These are phyloP conservation scores for Tragelaphus buxtoni DNA, from an alignment of 2,113 vertebrate genomes.

Conservation along the genomic window DNA sequence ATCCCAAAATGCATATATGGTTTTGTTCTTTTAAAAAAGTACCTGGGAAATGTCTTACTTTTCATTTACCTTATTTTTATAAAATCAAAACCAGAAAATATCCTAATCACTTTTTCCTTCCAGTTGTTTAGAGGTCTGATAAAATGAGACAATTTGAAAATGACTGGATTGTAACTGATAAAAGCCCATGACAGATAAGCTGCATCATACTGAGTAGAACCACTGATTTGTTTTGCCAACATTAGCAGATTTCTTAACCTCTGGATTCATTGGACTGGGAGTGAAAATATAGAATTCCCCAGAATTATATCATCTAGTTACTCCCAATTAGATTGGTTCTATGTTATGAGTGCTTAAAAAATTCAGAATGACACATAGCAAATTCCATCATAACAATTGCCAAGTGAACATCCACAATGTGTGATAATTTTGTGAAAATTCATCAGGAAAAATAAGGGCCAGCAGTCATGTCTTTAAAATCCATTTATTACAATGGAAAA, in stretches of 20 bases:
- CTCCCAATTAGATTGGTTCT: background rate
- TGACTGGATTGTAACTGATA: background rate
- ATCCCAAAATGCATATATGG: background rate
- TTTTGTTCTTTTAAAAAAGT: background rate
- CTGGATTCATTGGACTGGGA: background rate
- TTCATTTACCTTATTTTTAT: background rate
- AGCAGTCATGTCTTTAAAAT: background rate
- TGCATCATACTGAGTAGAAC: background rate
- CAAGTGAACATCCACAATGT: background rate
- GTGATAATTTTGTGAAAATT: conserved; percentile 7
- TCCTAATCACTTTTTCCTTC: background rate
- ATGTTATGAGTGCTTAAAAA: background rate
- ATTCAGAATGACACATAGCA: background rate
- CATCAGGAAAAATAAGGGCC: background rate
- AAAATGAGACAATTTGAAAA: background rate
- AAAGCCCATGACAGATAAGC: background rate
- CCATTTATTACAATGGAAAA: background rate
- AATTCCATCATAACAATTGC: background rate
- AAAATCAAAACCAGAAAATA: background rate
- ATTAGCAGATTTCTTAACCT: background rate
- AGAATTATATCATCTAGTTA: background rate
- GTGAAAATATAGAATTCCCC: background rate
- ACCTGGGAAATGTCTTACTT: background rate
- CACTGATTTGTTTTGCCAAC: background rate
- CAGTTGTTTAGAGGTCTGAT: background rate